These are phyloP conservation scores for Caenorhabditis panamensis DNA, from an alignment of 2,888 invertebrate species.

Conservation along the genomic window DNA sequence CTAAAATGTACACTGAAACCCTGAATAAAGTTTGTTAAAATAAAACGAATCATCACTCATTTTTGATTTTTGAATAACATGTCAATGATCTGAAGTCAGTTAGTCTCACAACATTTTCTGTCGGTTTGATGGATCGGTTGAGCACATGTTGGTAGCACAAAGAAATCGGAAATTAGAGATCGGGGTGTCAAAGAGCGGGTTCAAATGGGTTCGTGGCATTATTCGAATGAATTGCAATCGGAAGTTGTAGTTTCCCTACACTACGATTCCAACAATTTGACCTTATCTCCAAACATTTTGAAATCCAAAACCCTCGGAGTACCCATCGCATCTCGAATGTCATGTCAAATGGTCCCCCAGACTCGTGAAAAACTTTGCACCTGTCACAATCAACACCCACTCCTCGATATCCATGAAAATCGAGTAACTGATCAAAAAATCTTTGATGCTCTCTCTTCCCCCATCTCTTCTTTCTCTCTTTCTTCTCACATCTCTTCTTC, in stretches of 20 bases:
- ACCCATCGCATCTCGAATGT: neutral
- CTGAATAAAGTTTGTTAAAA: neutral
- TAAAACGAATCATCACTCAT: neutral
- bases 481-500: neutral
- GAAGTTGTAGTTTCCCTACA: no score
- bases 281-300: neutral
- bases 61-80: conserved; percentile 23
- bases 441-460: conserved; percentile 41
- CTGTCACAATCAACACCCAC: conserved; percentile 49
- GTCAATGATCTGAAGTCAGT: conserved; percentile 31
- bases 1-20: neutral
- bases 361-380: conserved; percentile 30
- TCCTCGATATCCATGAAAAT: conserved; percentile 31
- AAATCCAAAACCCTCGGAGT: neutral
- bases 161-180: neutral
- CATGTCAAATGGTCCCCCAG: conserved; percentile 1
- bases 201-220: no score
- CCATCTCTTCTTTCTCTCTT: neutral
- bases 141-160: conserved; percentile 18
- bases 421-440: conserved; percentile 53
- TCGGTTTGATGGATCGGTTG: conserved; percentile 42
- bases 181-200: no score
- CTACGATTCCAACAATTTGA: neutral
- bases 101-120: conserved; percentile 31
- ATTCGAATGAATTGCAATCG: no score